These are phyloP conservation scores for Ennomos fuscantarius DNA, from an alignment of 2,888 invertebrate species.

Conservation along the genomic window DNA sequence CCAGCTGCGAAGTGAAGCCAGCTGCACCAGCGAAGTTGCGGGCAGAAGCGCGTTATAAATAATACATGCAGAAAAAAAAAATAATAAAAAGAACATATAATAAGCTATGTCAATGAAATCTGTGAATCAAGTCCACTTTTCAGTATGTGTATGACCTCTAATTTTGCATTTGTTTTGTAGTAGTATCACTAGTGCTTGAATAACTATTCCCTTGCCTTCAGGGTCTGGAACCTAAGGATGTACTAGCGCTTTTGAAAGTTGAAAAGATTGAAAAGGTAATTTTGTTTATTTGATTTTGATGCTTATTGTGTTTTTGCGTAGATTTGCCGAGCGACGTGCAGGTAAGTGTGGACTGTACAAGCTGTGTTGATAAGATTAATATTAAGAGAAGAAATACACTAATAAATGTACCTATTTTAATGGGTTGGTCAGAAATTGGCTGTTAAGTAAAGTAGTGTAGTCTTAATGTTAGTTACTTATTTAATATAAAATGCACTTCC, in stretches of 20 bases:
- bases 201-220: conserved; percentile 55
- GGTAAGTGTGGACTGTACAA: background rate
- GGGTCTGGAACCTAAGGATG: conserved; percentile 80
- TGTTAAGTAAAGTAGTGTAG: too few relatives aligned
- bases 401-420: too few relatives aligned
- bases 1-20: too few relatives aligned
- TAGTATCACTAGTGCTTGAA: conserved; percentile 60
- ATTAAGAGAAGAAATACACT: too few relatives aligned
- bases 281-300: conserved; percentile 31
- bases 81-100: too few relatives aligned
- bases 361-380: too few relatives aligned
- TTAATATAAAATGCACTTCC: too few relatives aligned
- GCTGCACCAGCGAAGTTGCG: too few relatives aligned
- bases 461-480: too few relatives aligned
- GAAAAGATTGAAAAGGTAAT: conserved; percentile 82
- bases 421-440: too few relatives aligned
- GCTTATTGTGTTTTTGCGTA: conserved; percentile 32
- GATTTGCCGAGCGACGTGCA: background rate
- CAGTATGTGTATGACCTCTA: conserved; percentile 19
- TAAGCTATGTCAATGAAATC: conserved; percentile 4
- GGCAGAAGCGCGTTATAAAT: too few relatives aligned
- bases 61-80: too few relatives aligned
- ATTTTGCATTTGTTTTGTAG: conserved; percentile 24
- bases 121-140: conserved; percentile 17
- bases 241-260: conserved; percentile 84